Evolutionary conservation across 2,888 invertebrate genomes (phyloP), one percentile per base, ranked within the genome.

Genomic region (Mechanitis messenoides): DNA sequence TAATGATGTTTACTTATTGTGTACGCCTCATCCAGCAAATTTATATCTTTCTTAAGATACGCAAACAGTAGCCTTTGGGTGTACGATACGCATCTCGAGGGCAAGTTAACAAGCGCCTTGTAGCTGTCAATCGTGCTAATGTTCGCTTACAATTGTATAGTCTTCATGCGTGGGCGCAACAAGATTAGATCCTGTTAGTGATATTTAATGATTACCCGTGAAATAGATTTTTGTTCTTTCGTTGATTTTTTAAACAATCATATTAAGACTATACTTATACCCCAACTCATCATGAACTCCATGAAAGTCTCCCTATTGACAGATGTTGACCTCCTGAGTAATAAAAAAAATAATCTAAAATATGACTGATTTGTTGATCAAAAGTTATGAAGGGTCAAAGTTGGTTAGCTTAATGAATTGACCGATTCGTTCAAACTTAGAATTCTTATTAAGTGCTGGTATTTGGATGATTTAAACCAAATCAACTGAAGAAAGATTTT

Each of bases 121-220:
- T 87, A 78, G 77, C 79, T 83, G 88, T 88, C 88, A 87, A 84
- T 87, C 87, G 79, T 67, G 83, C 87, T 88, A 88, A 87, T 87
- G 85, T 81, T 76, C 63, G 58, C 61, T 45, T 42, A 61, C 61
- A 61, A 61, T 61, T 50, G 50, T 50, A 50, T 50, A 50, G 50
- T 11, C 50, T 31, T 50, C 50, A 31, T 50, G 50, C 50, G 50
- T 50, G 50, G 50, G 50, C 50, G 50, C 9, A 42, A 50, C 31
- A 50, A 28, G 50, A 50, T 50, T 50, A 50, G 50, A 50, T 50
- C 50, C 50, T 50, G 50, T 50, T 50, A 50, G 9, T 31, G 50
- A 50, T 50, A 50, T 50, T 31, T 50, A 50, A 50, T 50, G 31
- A 50, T 50, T 50, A 50, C 7, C 31, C 6, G 31, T 42, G 42